A percentile compares a stretch with the other conserved stretches of the same genome.
phyloP scores from a whole-genome alignment of 2,797 vertebrate species.

The Mus caroli region DNA sequence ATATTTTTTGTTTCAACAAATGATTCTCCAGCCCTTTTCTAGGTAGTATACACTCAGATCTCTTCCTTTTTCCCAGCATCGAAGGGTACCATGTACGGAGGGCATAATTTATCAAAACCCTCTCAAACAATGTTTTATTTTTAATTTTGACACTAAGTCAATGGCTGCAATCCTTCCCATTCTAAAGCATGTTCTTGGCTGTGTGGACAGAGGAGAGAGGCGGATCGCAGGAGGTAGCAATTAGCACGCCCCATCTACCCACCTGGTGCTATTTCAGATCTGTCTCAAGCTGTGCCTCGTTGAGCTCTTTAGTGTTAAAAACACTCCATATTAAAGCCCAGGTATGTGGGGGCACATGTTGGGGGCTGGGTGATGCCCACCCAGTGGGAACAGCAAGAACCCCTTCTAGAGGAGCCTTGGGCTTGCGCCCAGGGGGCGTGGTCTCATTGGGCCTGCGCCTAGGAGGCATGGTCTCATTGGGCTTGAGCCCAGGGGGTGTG shows the following conservation, averaged over 20 bases:
- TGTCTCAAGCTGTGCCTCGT: conserved; percentile 56
- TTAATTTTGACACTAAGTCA: conserved; percentile 25
- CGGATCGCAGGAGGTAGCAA: background rate
- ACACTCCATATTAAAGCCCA: background rate
- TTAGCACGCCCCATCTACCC: conserved; percentile 38
- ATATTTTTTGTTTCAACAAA: background rate
- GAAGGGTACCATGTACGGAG: too few species aligned
- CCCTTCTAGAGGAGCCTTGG: background rate
- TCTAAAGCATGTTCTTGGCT: background rate
- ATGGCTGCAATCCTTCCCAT: background rate
- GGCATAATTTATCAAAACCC: background rate
- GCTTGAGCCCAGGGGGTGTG: accelerated
- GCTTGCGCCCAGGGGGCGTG: background rate
- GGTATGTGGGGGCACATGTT: background rate
- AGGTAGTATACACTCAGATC: background rate
- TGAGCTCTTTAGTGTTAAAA: conserved; percentile 18
- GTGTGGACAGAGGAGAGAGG: background rate
- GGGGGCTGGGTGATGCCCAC: background rate
- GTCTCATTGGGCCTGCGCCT: too few species aligned
- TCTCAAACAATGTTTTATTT: background rate
- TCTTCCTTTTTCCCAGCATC: background rate
- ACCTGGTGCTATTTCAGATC: conserved; percentile 37
- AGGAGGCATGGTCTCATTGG: background rate
- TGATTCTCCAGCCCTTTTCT: background rate
- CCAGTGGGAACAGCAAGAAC: accelerated